These are phyloP conservation scores for Sandelia bainsii DNA, from an alignment of 2,797 vertebrate genomes.

Conservation along the genomic window DNA sequence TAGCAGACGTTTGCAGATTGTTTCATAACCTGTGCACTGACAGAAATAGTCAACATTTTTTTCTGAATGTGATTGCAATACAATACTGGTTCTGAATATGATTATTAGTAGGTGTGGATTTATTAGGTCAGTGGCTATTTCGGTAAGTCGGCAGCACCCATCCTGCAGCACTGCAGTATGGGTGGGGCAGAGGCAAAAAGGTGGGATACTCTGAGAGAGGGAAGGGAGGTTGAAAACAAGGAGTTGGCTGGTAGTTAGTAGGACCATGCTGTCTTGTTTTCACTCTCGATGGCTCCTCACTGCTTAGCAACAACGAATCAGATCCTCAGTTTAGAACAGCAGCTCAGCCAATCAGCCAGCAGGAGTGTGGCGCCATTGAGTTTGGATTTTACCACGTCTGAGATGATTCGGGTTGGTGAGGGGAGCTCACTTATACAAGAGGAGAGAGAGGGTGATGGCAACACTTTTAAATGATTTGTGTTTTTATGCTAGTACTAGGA, in stretches of 20 bases:
- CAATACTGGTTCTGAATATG: constrained; percentile 7
- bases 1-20: not conserved
- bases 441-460: constrained; percentile 35
- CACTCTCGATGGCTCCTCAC: constrained; percentile 81
- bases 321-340: constrained; percentile 62
- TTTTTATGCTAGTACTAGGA: constrained; percentile 21
- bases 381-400: constrained; percentile 86
- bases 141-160: constrained; percentile 71
- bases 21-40: constrained; percentile 10
- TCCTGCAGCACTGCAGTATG: constrained; percentile 84
- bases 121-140: constrained; percentile 75
- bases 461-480: constrained; percentile 37
- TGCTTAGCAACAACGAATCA: constrained; percentile 91
- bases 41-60: constrained; percentile 11
- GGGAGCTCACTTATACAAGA: constrained; percentile 37
- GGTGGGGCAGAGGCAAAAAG: constrained; percentile 79
- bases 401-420: constrained; percentile 45
- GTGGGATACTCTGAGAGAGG: constrained; percentile 61
- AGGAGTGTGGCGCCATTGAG: constrained; percentile 81
- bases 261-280: constrained; percentile 82
- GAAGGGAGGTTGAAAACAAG: constrained; percentile 62
- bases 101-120: constrained; percentile 48
- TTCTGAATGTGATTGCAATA: constrained; percentile 11
- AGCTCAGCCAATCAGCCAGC: constrained; percentile 73
- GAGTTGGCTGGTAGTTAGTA: constrained; percentile 67